Conservation (phyloP, 2,888 invertebrate genomes). For the Leuctra nigra region DNA sequence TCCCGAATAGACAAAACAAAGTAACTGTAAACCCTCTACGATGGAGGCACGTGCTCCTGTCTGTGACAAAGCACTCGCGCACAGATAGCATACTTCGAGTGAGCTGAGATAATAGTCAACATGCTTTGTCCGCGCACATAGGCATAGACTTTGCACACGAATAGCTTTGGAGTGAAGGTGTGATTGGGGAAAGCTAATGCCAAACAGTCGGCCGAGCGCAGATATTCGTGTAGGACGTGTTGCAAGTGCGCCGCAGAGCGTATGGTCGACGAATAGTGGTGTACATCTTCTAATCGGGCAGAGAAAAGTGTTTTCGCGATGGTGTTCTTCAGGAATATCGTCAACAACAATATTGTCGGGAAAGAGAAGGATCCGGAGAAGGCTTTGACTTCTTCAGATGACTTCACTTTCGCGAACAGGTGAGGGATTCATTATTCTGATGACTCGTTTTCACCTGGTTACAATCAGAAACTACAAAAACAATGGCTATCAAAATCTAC, state of each 20-base stretch:
- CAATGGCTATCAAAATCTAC: too few relatives aligned
- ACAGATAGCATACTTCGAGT: not conserved
- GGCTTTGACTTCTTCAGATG: constrained; percentile 7
- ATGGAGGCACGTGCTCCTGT: not conserved
- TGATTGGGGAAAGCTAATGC: not conserved
- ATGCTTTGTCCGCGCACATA: not conserved
- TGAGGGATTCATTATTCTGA: too few relatives aligned
- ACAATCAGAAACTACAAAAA: too few relatives aligned
- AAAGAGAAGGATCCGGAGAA: constrained; percentile 14
- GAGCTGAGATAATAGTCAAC: not conserved
- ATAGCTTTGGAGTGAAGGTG: not conserved
- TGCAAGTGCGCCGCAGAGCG: not conserved
- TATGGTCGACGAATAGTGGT: not conserved
- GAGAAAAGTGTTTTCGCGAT: not conserved
- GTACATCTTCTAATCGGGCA: not conserved
- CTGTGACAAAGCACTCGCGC: not conserved
- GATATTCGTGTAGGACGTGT: not conserved
- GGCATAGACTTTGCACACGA: not conserved
- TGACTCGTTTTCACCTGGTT: too few relatives aligned
- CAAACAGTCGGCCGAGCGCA: not conserved
- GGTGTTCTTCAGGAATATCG: constrained; percentile 15
- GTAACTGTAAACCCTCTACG: not conserved
- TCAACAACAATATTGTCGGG: constrained; percentile 1
- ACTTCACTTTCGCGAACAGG: constrained; percentile 7
- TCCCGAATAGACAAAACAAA: not conserved